Conservation (phyloP, 1,140 invertebrate genomes). For the Andricus grossulariae region DNA sequence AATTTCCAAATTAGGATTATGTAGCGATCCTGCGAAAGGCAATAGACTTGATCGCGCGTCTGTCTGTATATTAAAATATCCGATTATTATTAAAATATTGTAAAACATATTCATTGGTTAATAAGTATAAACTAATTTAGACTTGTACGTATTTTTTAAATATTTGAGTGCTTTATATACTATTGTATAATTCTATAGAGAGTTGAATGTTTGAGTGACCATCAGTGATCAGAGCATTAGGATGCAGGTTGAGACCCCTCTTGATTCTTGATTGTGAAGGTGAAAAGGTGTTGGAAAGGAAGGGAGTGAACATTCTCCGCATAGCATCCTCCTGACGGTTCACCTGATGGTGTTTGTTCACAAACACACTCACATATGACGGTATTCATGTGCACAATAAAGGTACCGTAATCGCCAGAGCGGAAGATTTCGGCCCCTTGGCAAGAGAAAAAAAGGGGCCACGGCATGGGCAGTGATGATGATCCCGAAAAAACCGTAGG, state of each 20-base stretch:
- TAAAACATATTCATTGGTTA: too few species aligned
- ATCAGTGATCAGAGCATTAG: conserved; percentile 21
- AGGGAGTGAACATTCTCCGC: conserved; percentile 41
- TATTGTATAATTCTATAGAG: neutral
- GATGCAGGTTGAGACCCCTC: conserved; percentile 12
- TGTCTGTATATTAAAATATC: too few species aligned
- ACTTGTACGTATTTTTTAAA: too few species aligned
- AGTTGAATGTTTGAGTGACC: neutral
- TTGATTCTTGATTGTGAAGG: conserved; percentile 27
- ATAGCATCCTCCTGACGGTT: conserved; percentile 42
- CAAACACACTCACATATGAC: conserved; percentile 21
- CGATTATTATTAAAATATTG: too few species aligned
- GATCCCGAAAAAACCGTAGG: neutral
- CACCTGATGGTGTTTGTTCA: conserved; percentile 29
- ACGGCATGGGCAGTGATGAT: neutral
- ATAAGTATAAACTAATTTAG: too few species aligned
- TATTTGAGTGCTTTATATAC: too few species aligned
- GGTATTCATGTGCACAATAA: neutral
- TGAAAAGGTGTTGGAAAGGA: conserved; percentile 38
- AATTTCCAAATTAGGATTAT: too few species aligned
- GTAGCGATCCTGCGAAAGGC: too few species aligned
- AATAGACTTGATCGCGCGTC: too few species aligned
- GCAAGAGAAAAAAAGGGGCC: neutral
- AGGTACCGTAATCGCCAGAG: conserved; percentile 14
- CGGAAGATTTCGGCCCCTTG: conserved; percentile 2